phyloP scores from a whole-genome alignment of 1,140 invertebrate species.

The Diabrotica virgifera region DNA sequence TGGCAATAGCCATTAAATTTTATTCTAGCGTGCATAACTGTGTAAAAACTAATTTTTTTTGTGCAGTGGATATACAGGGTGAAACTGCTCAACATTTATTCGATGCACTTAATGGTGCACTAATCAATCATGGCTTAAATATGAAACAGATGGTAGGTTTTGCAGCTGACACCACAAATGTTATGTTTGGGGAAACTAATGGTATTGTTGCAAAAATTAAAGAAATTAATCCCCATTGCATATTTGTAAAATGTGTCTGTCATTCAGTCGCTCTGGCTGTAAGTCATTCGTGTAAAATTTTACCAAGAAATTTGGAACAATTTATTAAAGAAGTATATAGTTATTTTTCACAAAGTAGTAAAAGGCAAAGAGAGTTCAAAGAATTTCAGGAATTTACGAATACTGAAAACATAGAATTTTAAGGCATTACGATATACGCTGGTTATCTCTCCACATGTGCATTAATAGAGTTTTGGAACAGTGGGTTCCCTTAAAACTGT shows the following conservation, averaged over 20 bases:
- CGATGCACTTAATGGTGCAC: constrained; percentile 21
- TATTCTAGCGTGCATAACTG: constrained; percentile 11
- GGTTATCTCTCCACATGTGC: too few relatives aligned
- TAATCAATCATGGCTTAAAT: constrained; percentile 22
- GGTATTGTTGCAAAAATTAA: constrained; percentile 34
- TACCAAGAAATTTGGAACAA: too few relatives aligned
- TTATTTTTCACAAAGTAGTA: too few relatives aligned
- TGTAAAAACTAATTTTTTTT: constrained; percentile 24
- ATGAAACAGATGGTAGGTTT: constrained; percentile 33
- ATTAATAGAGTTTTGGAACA: too few relatives aligned
- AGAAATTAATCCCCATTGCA: constrained; percentile 31
- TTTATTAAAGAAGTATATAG: too few relatives aligned
- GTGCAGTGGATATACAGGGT: constrained; percentile 24
- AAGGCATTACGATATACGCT: too few relatives aligned
- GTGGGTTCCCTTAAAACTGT: too few relatives aligned
- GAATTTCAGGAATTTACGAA: too few relatives aligned
- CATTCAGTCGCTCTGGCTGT: constrained; percentile 29
- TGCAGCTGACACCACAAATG: too few relatives aligned
- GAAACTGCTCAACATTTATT: constrained; percentile 20
- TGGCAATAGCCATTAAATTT: constrained; percentile 23
- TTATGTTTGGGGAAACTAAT: constrained; percentile 32
- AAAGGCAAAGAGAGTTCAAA: too few relatives aligned
- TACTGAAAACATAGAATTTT: too few relatives aligned
- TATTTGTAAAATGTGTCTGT: constrained; percentile 35
- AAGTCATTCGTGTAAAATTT: too few relatives aligned